Conservation (phyloP, 2,113 vertebrate genomes). For the Alectura lathami region DNA sequence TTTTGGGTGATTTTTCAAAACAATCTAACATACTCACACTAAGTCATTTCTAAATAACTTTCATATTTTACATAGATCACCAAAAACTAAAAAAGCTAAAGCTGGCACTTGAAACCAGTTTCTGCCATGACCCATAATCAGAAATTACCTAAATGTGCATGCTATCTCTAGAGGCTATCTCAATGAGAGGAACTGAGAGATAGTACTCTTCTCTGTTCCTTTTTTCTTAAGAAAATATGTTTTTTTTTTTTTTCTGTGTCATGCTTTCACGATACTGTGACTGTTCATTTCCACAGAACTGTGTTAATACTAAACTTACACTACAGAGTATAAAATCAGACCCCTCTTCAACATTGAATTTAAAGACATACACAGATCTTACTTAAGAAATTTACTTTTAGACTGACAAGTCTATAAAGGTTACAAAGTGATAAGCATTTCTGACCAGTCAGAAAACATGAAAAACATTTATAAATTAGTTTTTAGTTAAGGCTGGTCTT, state of each 20-base stretch:
- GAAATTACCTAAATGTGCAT: not conserved
- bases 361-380: not conserved
- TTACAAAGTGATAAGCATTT: not conserved
- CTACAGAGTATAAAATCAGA: not conserved
- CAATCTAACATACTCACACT: not conserved
- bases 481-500: not conserved
- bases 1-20: not conserved
- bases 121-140: not conserved
- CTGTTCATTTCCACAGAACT: not conserved
- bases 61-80: not conserved
- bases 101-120: not conserved
- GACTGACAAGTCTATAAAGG: not conserved
- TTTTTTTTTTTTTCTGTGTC: not conserved
- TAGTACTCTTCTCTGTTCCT: fast-evolving
- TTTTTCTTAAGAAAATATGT: not conserved
- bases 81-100: not conserved
- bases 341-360: not conserved
- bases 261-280: not conserved
- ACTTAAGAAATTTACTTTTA: not conserved
- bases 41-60: not conserved
- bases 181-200: not conserved
- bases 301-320: not conserved
- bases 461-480: not conserved
- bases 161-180: not conserved
- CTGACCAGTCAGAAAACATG: not conserved